phyloP scores from a whole-genome alignment of 2,113 vertebrate species.

The Naja naja region DNA sequence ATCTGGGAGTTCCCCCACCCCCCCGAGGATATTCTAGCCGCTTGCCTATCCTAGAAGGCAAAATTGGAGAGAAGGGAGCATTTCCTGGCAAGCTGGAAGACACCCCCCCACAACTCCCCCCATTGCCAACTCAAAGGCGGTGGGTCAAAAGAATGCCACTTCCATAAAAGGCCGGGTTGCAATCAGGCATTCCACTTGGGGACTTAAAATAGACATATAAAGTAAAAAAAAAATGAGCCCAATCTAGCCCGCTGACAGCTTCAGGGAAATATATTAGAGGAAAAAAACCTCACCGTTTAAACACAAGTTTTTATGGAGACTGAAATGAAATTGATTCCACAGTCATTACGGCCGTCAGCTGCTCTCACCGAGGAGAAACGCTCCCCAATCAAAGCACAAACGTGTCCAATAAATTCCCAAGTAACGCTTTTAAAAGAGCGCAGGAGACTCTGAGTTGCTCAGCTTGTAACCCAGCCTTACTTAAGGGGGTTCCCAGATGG shows the following conservation, averaged over 20 bases:
- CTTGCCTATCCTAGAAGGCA: neutral
- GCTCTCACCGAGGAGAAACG: neutral
- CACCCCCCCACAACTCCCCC: no score
- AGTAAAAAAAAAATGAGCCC: neutral
- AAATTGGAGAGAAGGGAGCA: neutral
- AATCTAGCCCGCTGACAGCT: neutral
- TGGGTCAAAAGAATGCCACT: neutral
- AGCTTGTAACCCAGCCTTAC: constrained; percentile 17
- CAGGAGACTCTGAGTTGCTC: constrained; percentile 39
- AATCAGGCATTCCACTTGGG: rapidly evolving
- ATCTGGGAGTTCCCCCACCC: neutral
- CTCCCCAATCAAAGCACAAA: neutral
- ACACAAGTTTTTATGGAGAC: neutral
- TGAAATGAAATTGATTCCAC: constrained; percentile 27
- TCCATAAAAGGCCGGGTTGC: constrained; percentile 8
- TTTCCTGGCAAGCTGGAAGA: neutral
- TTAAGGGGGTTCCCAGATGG: neutral
- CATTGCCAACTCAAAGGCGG: neutral
- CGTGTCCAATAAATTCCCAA: constrained; percentile 18
- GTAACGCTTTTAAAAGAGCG: neutral
- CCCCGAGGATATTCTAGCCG: neutral
- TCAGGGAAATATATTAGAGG: neutral
- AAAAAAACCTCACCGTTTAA: neutral
- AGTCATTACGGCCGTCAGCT: neutral
- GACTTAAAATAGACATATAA: neutral